A percentile compares a stretch with the other conserved stretches of the same genome.
Conservation (phyloP, 2,113 vertebrate genomes). For the Zeus faber region DNA sequence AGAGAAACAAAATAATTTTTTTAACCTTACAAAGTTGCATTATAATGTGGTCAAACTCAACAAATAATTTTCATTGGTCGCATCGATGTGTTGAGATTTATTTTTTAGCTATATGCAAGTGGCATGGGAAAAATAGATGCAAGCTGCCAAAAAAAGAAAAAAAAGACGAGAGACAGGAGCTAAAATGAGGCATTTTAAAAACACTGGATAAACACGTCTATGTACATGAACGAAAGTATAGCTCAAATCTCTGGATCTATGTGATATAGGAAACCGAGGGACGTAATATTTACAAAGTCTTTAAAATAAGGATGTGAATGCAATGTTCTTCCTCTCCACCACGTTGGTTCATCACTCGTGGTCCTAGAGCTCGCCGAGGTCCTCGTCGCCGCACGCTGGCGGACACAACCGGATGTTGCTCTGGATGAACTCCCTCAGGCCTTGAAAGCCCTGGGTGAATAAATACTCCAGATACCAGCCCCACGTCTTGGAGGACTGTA, state of each 20-base stretch:
- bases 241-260: neutral
- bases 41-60: constrained; percentile 7
- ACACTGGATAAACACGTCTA: constrained; percentile 28
- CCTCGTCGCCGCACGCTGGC: neutral
- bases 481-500: constrained; percentile 79
- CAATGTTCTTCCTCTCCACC: neutral
- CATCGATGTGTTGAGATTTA: constrained; percentile 27
- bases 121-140: too few species aligned
- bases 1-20: neutral
- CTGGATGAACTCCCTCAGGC: constrained; percentile 82
- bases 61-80: constrained; percentile 7
- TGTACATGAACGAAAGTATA: constrained; percentile 46
- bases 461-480: constrained; percentile 88
- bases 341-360: constrained; percentile 8
- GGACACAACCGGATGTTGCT: constrained; percentile 71
- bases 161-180: constrained; percentile 9
- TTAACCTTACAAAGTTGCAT: neutral
- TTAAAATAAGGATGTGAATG: constrained; percentile 13
- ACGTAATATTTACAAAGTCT: constrained; percentile 21
- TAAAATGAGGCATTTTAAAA: constrained; percentile 3
- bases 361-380: neutral
- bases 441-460: constrained; percentile 78
- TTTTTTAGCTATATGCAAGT: constrained; percentile 30
- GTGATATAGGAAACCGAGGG: constrained; percentile 9
- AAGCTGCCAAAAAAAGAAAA: constrained; percentile 28